Percentiles rank a stretch among this genome's conserved stretches.
Evolutionary conservation across 2,113 vertebrate species (phyloP).

Genomic region (Platichthys stellatus): DNA sequence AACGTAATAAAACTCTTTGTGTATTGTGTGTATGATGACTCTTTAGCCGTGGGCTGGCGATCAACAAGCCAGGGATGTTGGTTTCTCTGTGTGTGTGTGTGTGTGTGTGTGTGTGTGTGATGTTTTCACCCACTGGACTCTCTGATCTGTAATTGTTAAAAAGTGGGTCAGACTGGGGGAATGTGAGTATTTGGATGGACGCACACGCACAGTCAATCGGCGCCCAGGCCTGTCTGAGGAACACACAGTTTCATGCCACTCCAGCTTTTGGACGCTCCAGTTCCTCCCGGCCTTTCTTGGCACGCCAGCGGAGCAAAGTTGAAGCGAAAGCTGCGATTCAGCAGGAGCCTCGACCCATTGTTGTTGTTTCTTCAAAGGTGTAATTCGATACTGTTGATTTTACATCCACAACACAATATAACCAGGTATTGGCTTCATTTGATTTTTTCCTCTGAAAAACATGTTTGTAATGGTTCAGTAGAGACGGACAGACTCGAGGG

Average conservation of each 20-base stretch:
- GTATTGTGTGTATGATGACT: constrained; percentile 30
- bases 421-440: background rate
- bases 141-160: constrained; percentile 54
- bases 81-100: background rate
- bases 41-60: constrained; percentile 42
- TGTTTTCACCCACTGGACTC: constrained; percentile 23
- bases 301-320: constrained; percentile 14
- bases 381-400: constrained; percentile 6
- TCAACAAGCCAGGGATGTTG: constrained; percentile 17
- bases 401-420: background rate
- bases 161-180: constrained; percentile 59
- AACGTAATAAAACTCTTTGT: constrained; percentile 20
- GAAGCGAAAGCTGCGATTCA: constrained; percentile 38
- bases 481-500: background rate
- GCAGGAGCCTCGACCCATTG: background rate
- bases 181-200: constrained; percentile 34
- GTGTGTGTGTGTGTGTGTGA: background rate
- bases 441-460: background rate
- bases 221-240: constrained; percentile 37
- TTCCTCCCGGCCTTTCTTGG: constrained; percentile 59
- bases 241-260: constrained; percentile 37
- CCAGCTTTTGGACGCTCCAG: constrained; percentile 42
- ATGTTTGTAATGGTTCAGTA: background rate
- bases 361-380: background rate
- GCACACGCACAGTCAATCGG: constrained; percentile 10